Conservation (phyloP, 2,113 vertebrate genomes). For the Dromiciops gliroides region DNA sequence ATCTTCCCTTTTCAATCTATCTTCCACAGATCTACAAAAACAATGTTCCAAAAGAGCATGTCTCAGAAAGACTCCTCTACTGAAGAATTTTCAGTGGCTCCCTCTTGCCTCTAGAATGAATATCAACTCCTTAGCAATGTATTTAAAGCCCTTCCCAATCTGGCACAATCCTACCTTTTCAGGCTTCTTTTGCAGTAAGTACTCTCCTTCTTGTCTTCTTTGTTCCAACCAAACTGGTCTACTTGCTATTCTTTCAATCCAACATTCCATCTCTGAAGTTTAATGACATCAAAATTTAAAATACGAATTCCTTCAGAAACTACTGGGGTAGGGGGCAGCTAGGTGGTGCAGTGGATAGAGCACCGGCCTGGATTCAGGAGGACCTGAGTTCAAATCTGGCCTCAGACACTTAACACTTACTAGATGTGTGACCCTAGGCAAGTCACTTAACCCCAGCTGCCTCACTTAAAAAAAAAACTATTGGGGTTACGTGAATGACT, state of each 20-base stretch:
- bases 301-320: not conserved
- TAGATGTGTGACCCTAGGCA: no score
- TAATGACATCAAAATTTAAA: not conserved
- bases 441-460: no score
- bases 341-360: no score
- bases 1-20: not conserved
- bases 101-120: not conserved
- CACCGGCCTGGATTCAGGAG: no score
- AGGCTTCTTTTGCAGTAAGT: not conserved
- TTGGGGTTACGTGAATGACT: not conserved
- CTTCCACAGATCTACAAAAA: not conserved
- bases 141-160: not conserved
- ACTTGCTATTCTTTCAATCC: not conserved
- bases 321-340: no score
- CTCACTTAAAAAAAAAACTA: no score
- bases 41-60: not conserved
- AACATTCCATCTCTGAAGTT: not conserved
- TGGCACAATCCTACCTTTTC: not conserved
- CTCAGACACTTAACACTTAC: no score
- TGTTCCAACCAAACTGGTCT: not conserved
- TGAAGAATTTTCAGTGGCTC: not conserved
- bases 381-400: no score
- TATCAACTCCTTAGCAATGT: not conserved
- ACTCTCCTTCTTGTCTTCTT: not conserved
- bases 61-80: not conserved